Base-by-base conservation (phyloP, 2,113 vertebrate species). In the Forbesichthys papilliferus region DNA sequence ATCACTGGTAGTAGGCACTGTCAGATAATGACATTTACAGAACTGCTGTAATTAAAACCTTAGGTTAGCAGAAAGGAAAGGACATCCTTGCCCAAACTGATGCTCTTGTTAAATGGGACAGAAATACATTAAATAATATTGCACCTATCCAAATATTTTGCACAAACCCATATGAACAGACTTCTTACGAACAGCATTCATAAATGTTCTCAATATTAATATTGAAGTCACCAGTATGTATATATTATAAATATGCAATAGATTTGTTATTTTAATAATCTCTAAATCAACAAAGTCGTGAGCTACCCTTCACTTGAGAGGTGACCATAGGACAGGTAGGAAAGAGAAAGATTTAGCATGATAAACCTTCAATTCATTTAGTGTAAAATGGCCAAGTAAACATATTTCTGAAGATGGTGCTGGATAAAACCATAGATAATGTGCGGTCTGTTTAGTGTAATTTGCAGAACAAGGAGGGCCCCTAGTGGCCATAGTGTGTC, bases 381-480 rank as follows among this genome's bases (percentile, higher is more conserved):
- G 33, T 46, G 49, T 36, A 42, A 60, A 60, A 60, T 12, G 58
- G 58, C 11, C 58, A 42, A 11, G 12, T 42, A 4, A 27, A 69
- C 55, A 59, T 49, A 58, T n/a, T 62, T 36, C 46, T 71, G 67
- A 59, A 69, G 66, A 64, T 63, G 13, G 27, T 1, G 27, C 27
- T 27, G 27, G 27, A 27, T 7, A 62, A 66, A 62, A 59, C 68
- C 16, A 16, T 16, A 16, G 16, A 69, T 73, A 58, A 61, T 36
- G 42, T 52, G 6, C 14, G 49, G 49, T 14, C 13, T 14, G 13
- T 52, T 52, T 2, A 52, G 48, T 11, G 11, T 71, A 46, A 66
- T 81, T 62, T 63, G 65, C 69, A 48, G 73, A 11, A 66, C 47
- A 48, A 73, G 4, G 12, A 33, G 46, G 84, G 82, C 87, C 82